Conservation (phyloP, 2,888 invertebrate genomes). For the Nemapogon koenigi region DNA sequence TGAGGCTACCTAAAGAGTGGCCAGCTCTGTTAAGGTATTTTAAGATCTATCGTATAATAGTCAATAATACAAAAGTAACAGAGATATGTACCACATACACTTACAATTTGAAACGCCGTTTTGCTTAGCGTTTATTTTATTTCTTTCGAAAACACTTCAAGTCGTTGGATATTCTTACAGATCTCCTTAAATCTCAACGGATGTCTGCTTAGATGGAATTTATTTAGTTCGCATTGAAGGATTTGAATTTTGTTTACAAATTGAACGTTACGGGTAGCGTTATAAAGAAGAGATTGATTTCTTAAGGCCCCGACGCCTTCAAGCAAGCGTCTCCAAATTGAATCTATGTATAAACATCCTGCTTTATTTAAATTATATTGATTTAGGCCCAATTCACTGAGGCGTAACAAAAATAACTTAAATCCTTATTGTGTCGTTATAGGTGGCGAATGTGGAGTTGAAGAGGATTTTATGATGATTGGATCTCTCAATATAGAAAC, state of each 20-base stretch:
- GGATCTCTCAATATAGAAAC: too few species aligned
- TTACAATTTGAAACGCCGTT: too few species aligned
- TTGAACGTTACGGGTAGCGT: not conserved
- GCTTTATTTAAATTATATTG: slow-evolving; percentile 27
- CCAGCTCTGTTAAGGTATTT: too few species aligned
- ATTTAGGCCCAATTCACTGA: slow-evolving; percentile 15
- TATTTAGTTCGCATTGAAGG: slow-evolving; percentile 2
- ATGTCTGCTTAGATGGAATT: slow-evolving; percentile 6
- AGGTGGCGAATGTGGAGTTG: not conserved
- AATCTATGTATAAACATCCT: slow-evolving; percentile 24
- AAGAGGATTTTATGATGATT: too few species aligned
- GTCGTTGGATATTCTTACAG: slow-evolving; percentile 4
- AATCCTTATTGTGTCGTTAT: slow-evolving; percentile 3
- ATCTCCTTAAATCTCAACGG: slow-evolving; percentile 6
- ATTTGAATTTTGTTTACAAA: not conserved
- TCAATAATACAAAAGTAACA: too few species aligned
- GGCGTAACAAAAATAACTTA: slow-evolving; percentile 7
- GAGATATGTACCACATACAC: too few species aligned
- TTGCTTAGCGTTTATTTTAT: too few species aligned
- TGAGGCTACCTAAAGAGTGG: too few species aligned
- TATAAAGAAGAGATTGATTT: not conserved
- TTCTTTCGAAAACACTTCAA: too few species aligned
- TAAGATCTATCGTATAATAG: too few species aligned
- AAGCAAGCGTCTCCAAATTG: slow-evolving; percentile 19
- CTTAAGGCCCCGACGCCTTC: slow-evolving; percentile 1